These are phyloP conservation scores for Aelia acuminata DNA, from an alignment of 2,888 invertebrate genomes.

Conservation along the genomic window DNA sequence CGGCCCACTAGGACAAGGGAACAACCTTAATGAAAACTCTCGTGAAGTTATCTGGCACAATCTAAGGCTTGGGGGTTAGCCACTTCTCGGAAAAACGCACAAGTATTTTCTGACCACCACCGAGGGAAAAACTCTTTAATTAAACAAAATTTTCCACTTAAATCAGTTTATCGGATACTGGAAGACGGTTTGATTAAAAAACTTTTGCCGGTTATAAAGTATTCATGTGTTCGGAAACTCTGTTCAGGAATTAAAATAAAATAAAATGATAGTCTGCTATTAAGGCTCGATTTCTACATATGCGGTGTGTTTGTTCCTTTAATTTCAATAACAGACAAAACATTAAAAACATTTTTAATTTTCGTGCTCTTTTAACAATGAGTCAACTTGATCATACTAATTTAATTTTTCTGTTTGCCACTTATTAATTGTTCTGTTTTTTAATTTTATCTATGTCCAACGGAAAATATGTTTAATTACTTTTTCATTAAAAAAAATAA, in stretches of 20 bases:
- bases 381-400: too few relatives aligned
- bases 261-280: too few relatives aligned
- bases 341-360: too few relatives aligned
- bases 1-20: background rate
- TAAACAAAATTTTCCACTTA: constrained; percentile 25
- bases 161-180: constrained; percentile 18
- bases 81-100: background rate
- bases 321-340: too few relatives aligned
- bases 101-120: constrained; percentile 32
- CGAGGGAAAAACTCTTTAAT: constrained; percentile 15
- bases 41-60: constrained; percentile 23
- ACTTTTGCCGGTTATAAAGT: background rate
- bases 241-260: background rate
- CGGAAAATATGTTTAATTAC: too few relatives aligned
- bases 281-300: too few relatives aligned
- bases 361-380: too few relatives aligned
- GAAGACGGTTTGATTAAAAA: constrained; percentile 24
- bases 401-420: too few relatives aligned
- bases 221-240: background rate
- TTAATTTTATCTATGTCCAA: too few relatives aligned
- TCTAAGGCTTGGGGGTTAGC: background rate
- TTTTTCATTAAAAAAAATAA: too few relatives aligned
- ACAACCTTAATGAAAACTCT: constrained; percentile 29
- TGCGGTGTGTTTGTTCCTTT: too few relatives aligned
- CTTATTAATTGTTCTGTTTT: too few relatives aligned